These are phyloP conservation scores for Leptinotarsa lineolata DNA, from an alignment of 1,140 invertebrate genomes.

Conservation along the genomic window DNA sequence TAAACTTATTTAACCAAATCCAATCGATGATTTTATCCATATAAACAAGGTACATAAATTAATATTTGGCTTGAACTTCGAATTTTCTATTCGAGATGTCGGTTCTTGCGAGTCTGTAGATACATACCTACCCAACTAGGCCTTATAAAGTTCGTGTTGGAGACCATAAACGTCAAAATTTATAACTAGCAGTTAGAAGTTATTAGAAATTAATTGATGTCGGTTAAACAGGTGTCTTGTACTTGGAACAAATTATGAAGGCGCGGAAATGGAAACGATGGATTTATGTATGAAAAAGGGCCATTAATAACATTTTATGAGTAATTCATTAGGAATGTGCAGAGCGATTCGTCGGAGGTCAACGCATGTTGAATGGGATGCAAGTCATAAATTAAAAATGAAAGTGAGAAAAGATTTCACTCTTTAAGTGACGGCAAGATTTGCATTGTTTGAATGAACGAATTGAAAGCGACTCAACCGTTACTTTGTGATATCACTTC, in stretches of 20 bases:
- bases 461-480: too few species aligned
- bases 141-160: conserved; percentile 14
- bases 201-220: conserved; percentile 20
- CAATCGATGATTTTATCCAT: too few species aligned
- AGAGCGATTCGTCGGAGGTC: conserved; percentile 2
- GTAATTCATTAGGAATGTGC: conserved; percentile 10
- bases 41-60: too few species aligned
- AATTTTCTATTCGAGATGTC: too few species aligned
- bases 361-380: conserved; percentile 9
- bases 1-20: too few species aligned
- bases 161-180: conserved; percentile 12
- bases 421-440: too few species aligned
- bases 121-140: too few species aligned
- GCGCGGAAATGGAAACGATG: conserved; percentile 7
- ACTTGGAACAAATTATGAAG: conserved; percentile 11
- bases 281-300: background rate
- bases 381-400: conserved; percentile 16
- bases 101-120: too few species aligned
- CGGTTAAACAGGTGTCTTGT: conserved; percentile 18
- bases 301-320: conserved; percentile 16
- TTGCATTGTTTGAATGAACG: too few species aligned
- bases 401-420: conserved; percentile 24
- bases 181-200: conserved; percentile 11
- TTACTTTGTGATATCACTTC: too few species aligned
- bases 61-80: too few species aligned